phyloP scores from a whole-genome alignment of 2,888 invertebrate genomes.

The Cephus pulcher region DNA sequence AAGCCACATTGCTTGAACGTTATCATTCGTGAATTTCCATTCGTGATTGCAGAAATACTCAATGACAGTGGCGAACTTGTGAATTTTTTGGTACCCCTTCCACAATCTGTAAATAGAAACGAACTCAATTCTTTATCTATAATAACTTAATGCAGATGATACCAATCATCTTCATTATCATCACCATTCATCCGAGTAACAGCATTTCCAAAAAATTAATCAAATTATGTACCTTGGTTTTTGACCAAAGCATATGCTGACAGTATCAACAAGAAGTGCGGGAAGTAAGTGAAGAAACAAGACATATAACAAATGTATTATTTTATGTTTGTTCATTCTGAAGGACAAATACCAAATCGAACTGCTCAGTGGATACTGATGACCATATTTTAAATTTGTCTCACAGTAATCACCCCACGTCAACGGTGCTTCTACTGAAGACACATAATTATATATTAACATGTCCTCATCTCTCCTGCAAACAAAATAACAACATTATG shows the following conservation, averaged over 20 bases:
- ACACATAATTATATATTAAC: constrained; percentile 87
- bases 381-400: constrained; percentile 69
- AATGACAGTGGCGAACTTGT: constrained; percentile 80
- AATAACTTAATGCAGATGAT: too few relatives aligned
- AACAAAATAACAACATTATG: neutral
- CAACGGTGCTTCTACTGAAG: constrained; percentile 82
- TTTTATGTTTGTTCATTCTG: constrained; percentile 70
- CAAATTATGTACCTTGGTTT: constrained; percentile 72
- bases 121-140: neutral
- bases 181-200: neutral
- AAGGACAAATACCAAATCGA: constrained; percentile 74
- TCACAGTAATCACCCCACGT: constrained; percentile 80
- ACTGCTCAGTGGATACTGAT: constrained; percentile 68
- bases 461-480: constrained; percentile 61
- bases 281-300: constrained; percentile 79
- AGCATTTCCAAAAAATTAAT: neutral
- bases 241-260: constrained; percentile 73
- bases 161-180: too few relatives aligned
- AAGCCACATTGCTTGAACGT: constrained; percentile 73
- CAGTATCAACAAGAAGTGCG: constrained; percentile 75
- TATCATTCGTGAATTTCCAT: constrained; percentile 77
- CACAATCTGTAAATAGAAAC: constrained; percentile 73
- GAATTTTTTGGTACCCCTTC: constrained; percentile 82
- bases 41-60: constrained; percentile 81
- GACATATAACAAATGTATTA: constrained; percentile 69